Evolutionary conservation across 2,797 vertebrate species (phyloP), one percentile per base, ranked within the genome.

Genomic region (Dromococcyx pavoninus): DNA sequence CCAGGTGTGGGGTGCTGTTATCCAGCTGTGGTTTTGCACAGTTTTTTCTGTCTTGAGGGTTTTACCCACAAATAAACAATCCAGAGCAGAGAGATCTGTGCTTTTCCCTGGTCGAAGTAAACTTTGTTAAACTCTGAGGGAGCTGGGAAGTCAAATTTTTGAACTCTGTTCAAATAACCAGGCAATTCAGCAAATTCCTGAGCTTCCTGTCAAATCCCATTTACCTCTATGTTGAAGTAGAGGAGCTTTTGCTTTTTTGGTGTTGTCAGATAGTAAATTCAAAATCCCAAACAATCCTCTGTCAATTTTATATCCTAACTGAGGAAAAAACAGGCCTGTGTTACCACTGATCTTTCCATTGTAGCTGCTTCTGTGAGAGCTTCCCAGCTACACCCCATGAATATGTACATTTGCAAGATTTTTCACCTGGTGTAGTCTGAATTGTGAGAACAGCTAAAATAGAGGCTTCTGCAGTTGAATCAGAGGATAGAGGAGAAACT

Each of bases 401-500:
- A 89, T 73, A 69, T 51, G 37, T 37, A 56, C 23, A 13, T 23
- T 44, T 41, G 53, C n/a, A n/a, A n/a, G 66, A 43, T 39, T 53
- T 78, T 85, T 77, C 24, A 86, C 48, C 54, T 78, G 50, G 14
- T 7, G 2, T 19, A 4, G 8, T 44, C 25, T 13, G 43, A 84
- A n/a, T 75, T 88, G 41, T 82, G 77, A 88, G 72, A 81, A 28
- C 44, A 73, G 50, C 43, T 57, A 12, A 51, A 89, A 67, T 3
- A 80, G 44, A 88, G n/a, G 88, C 32, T 95, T 86, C 56, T 78
- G 81, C 48, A 86, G 48, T 81, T 81, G 61, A 71, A 80, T 83
- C 46, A 51, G 39, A 19, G 64, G 85, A 51, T 23, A 80, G 58
- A 83, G 33, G 13, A 7, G 23, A 51, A 64, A 73, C 4, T 0